Evolutionary conservation across 1,140 invertebrate genomes (phyloP), one percentile per base, ranked within the genome.

Genomic region (Brachionus rubens): DNA sequence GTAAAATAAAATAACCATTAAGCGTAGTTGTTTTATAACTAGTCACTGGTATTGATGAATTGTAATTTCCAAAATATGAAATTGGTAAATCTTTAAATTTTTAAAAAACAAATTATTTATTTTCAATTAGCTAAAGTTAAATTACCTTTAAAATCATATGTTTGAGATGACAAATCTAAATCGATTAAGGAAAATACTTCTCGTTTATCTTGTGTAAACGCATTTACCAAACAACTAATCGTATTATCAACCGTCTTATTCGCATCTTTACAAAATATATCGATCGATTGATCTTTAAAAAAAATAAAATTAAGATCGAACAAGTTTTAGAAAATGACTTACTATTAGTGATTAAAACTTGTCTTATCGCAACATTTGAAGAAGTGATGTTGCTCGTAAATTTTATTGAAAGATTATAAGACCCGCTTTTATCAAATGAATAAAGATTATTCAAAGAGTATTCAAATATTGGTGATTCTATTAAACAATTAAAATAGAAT

Each of bases 401-500:
- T n/a, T 62, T 1, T 16, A 62, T 9, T n/a, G 28, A 16, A 9
- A 7, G 36, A 36, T 62, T 62, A 16, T 41, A 30, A 62, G 21
- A 28, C 9, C 33, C n/a, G 36, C 36, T 62, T 10, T 33, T 4
- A 62, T 12, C 14, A 36, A 62, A 62, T 40, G 28, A 36, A 16
- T 36, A 62, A 10, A n/a, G 10, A 16, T 28, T 36, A 16, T 36
- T 40, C 4, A 62, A 7, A 7, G 28, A 16, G 19, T 40, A 62
- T 36, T 28, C 14, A 30, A 16, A 62, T 16, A 16, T 36, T 36
- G 56, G 19, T 62, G 33, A 19, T 62, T 62, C 28, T 16, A 62
- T 41, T 62, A 62, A 10, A 40, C 56, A 62, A 16, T 62, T 62
- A 10, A 62, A 62, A 62, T 62, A 62, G 12, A 62, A 62, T 62